A percentile compares a stretch with the other conserved stretches of the same genome.
These are phyloP conservation scores for Cremastinae sp. DNA, from an alignment of 2,888 invertebrate genomes.

Conservation along the genomic window DNA sequence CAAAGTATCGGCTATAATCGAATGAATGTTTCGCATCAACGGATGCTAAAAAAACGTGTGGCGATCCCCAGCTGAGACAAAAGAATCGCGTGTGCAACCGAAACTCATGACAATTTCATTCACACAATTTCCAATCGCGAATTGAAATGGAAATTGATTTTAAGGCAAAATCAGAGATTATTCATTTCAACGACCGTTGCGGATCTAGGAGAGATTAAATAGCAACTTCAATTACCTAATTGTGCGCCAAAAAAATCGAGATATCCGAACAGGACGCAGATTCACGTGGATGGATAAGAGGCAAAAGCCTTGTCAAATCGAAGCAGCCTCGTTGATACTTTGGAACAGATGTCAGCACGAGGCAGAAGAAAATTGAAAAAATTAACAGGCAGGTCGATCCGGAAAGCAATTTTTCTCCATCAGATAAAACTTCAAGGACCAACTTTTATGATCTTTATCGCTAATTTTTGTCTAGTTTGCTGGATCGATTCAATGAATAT, in stretches of 20 bases:
- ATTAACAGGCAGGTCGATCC: conserved; percentile 19
- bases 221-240: conserved; percentile 69
- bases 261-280: conserved; percentile 67
- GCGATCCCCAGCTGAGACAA: conserved; percentile 62
- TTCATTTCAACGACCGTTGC: background rate
- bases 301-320: conserved; percentile 58
- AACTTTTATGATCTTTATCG: no score
- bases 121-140: background rate
- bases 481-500: no score
- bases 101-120: background rate
- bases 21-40: conserved; percentile 19
- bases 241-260: conserved; percentile 72
- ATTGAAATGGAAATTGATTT: background rate
- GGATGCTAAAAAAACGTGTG: conserved; percentile 59
- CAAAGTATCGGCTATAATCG: conserved; percentile 43
- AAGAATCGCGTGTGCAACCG: conserved; percentile 41
- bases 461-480: no score
- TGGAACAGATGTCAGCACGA: conserved; percentile 55
- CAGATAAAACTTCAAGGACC: no score
- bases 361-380: conserved; percentile 12
- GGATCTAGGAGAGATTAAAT: conserved; percentile 19
- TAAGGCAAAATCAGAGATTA: background rate
- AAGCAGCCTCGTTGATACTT: conserved; percentile 29
- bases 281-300: conserved; percentile 70
- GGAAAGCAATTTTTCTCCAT: no score